Base-by-base conservation (phyloP, 2,888 invertebrate genomes). In the Cheilosia urbana region DNA sequence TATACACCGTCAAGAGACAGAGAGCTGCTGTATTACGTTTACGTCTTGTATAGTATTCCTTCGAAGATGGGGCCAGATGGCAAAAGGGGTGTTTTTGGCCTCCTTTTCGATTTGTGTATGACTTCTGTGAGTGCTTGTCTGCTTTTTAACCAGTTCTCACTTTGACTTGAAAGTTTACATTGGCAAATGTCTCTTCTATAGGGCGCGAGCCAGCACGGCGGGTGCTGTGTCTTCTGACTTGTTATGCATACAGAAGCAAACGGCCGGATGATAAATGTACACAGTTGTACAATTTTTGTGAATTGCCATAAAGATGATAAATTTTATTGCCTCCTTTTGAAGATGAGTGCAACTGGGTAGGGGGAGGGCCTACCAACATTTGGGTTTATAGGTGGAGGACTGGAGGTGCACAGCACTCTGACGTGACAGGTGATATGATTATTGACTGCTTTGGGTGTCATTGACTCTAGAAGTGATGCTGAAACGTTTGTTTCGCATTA, bases 231-330 rank as follows among this genome's bases (percentile, higher is more conserved):
- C 53, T n/a, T n/a, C n/a, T n/a, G n/a, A n/a, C n/a, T 27, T 75
- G 72, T 78, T 80, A 69, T 76, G 76, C 69, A 69, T 80, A 71
- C 81, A 72, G 57, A 6, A 63, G 76, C 72, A 77, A 72, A 58
- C 62, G 62, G 47, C 72, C 42, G 68, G 66, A 71, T 76, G 81
- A 85, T 81, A 85, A 85, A 85, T 85, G n/a, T n/a, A 81, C 76
- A 77, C 72, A 76, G 68, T 81, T 72, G 57, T 79, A 57, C 62
- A 72, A 66, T 55, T 76, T 80, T 76, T 81, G 81, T 80, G 76
- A 85, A 85, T 77, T 40, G 72, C 68, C 72, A 85, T 85, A 80
- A 77, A 71, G 76, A 77, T 77, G 85, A 76, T 77, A 85, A 72
- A 80, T 85, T 81, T 85, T 72, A 85, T 80, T 85, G 76, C 80